Percentiles rank a stretch among this genome's conserved stretches.
Evolutionary conservation across 2,797 vertebrate genomes (phyloP).

Genomic region (Peromyscus melanophrys): DNA sequence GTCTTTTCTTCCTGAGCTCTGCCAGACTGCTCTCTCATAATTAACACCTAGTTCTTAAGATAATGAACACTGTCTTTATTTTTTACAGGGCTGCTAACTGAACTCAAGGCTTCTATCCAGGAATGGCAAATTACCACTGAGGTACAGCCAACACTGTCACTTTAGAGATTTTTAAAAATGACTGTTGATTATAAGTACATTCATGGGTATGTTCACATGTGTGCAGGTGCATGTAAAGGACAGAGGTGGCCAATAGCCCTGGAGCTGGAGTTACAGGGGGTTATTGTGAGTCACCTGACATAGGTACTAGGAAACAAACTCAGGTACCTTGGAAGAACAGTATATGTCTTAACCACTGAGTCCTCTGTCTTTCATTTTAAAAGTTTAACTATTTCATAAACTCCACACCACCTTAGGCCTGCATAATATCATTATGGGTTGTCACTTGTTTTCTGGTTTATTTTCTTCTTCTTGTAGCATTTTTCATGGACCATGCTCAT

Average conservation of each 20-base stretch:
- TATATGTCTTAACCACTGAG: not conserved
- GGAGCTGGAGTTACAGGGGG: too few species aligned
- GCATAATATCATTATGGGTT: not conserved
- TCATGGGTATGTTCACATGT: too few species aligned
- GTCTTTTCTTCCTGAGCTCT: constrained; percentile 27
- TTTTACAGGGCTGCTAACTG: not conserved
- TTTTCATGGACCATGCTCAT: not conserved
- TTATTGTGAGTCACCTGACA: too few species aligned
- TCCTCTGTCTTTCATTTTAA: not conserved
- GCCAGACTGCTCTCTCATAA: not conserved
- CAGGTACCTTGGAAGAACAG: not conserved
- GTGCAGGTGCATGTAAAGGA: too few species aligned
- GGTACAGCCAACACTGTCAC: not conserved
- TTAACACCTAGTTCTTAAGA: not conserved
- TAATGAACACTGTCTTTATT: not conserved
- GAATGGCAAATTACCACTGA: not conserved
- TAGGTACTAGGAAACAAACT: too few species aligned
- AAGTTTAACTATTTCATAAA: not conserved
- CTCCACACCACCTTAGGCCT: not conserved
- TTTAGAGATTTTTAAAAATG: not conserved
- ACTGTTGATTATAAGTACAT: too few species aligned
- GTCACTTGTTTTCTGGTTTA: not conserved
- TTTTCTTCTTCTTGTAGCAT: not conserved
- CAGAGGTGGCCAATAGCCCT: too few species aligned
- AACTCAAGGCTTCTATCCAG: not conserved